Evolutionary conservation across 2,113 vertebrate genomes (phyloP), one percentile per base, ranked within the genome.

Genomic region (Trichechus manatus): DNA sequence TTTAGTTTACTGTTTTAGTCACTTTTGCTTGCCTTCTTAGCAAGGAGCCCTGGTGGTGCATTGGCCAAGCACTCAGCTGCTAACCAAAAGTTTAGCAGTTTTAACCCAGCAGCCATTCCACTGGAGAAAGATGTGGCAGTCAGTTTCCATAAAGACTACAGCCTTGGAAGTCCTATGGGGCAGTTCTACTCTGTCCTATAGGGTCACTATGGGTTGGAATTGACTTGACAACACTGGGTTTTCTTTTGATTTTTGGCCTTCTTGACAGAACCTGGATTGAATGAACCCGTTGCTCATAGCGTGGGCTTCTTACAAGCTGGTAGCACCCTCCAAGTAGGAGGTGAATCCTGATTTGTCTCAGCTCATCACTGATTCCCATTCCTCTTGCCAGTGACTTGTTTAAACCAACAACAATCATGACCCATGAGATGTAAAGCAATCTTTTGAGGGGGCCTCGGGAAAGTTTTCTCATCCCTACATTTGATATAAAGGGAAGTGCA

Each of bases 1-100:
- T 44, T 91, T 64, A 82, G n/a, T 27, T 86, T 94, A 47, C 59
- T 92, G 47, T 44, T 59, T 93, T 81, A 23, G 74, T 39, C 66
- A 89, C 31, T 77, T 74, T 56, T 59, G 11, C 75, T 10, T 63
- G 15, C 11, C 59, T 92, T 83, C 14, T 78, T 72, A 72, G 11
- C 70, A 36, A 72, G 19, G n/a, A 36, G 7, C 70, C 6, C 17
- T 36, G 70, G 19, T n/a, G 17, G 33, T 8, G 3, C 70, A 19
- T 20, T 36, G 70, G 22, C n/a, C 6, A n/a, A 72, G 17, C 22
- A 11, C n/a, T 36, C 17, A 19, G n/a, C n/a, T 72, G 19, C 19
- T 36, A 36, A 36, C 15, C 19, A 19, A 64, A 64, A 64, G 23
- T 6, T 64, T 3, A 64, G 63, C 27, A 25, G 10, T 64, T 64